phyloP scores from a whole-genome alignment of 2,797 vertebrate species.

The Myotis planiceps region DNA sequence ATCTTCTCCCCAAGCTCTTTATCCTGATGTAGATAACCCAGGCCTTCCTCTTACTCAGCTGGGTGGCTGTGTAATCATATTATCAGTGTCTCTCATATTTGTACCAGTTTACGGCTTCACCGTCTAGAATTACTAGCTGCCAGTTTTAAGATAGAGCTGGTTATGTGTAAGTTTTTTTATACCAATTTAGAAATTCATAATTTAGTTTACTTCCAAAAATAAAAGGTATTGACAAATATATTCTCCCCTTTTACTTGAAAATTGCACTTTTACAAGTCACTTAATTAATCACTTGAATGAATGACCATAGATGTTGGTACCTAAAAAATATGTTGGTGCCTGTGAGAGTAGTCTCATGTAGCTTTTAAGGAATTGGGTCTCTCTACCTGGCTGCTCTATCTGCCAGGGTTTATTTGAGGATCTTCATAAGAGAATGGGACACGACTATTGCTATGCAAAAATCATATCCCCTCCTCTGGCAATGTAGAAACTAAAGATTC shows the following conservation, averaged over 20 bases:
- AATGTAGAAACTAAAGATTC: background rate
- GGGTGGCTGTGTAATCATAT: background rate
- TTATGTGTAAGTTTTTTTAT: background rate
- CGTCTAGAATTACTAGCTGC: background rate
- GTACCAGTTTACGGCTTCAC: background rate
- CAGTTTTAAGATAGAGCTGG: background rate
- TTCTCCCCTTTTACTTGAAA: background rate
- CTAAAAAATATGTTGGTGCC: background rate
- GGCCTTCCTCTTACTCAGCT: conserved; percentile 41
- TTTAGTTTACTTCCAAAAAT: background rate
- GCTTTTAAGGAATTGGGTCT: background rate
- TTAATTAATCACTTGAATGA: background rate
- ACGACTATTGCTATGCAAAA: background rate
- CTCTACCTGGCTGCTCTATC: background rate
- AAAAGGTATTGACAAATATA: background rate
- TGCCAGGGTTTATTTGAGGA: background rate
- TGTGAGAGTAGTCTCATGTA: background rate
- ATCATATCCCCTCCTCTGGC: background rate
- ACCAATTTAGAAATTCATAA: background rate
- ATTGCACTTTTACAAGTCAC: background rate
- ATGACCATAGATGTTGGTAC: background rate
- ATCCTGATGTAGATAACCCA: conserved; percentile 66
- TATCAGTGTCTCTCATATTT: background rate
- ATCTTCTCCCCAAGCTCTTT: conserved; percentile 32
- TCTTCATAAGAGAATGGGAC: background rate